These are phyloP conservation scores for Enteromius mattozi DNA, from an alignment of 2,797 vertebrate genomes.

Conservation along the genomic window DNA sequence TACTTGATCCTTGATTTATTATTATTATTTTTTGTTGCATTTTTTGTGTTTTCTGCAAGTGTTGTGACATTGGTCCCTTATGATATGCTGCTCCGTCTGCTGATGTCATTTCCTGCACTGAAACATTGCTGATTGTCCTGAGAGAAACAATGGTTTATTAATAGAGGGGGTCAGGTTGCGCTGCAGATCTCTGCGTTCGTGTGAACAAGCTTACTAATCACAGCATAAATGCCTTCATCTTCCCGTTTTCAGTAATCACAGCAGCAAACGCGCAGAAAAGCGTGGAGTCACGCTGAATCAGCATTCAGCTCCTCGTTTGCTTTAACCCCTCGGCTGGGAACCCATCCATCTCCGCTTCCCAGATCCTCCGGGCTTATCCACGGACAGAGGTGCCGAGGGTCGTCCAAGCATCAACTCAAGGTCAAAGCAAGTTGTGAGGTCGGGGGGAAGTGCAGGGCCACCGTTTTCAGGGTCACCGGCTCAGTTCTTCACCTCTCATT, in stretches of 20 bases:
- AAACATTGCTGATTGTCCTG: conserved; percentile 31
- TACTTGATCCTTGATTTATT: background rate
- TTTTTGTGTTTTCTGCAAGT: background rate
- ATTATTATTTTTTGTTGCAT: too few relatives aligned
- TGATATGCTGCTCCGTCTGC: background rate
- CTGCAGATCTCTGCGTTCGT: conserved; percentile 24
- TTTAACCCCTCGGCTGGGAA: conserved; percentile 48
- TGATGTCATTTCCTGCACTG: conserved; percentile 18
- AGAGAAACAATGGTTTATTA: conserved; percentile 53
- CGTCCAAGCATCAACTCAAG: conserved; percentile 60
- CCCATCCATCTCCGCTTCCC: conserved; percentile 43
- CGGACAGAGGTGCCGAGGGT: conserved; percentile 58
- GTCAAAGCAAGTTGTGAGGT: conserved; percentile 69
- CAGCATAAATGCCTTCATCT: conserved; percentile 29
- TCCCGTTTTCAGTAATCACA: conserved; percentile 29
- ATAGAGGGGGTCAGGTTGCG: conserved; percentile 20
- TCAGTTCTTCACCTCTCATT: conserved; percentile 44
- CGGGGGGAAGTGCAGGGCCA: conserved; percentile 69
- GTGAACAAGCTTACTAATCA: conserved; percentile 49
- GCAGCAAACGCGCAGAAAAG: conserved; percentile 29
- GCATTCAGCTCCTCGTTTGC: conserved; percentile 23
- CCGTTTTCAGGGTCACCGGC: conserved; percentile 63
- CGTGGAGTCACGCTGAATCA: conserved; percentile 50
- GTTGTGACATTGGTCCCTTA: background rate
- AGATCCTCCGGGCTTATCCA: conserved; percentile 38